A percentile compares a stretch with the other conserved stretches of the same genome.
These are phyloP conservation scores for Callyntrura guangdongensis DNA, from an alignment of 2,888 invertebrate species.

Conservation along the genomic window DNA sequence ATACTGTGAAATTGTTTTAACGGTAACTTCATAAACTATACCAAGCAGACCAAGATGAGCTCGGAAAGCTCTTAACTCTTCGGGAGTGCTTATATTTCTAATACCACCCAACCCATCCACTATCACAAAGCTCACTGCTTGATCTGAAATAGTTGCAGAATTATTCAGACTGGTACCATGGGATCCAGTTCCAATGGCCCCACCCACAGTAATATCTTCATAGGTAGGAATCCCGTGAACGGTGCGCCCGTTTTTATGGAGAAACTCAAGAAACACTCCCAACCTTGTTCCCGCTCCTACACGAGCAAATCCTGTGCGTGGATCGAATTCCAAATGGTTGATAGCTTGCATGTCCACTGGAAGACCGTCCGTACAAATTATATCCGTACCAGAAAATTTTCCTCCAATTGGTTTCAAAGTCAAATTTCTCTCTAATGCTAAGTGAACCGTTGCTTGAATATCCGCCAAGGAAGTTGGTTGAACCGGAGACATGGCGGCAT, in stretches of 20 bases:
- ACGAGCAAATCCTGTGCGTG: not conserved
- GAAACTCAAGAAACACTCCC: not conserved
- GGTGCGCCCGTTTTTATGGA: slow-evolving; percentile 16
- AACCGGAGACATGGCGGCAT: not conserved
- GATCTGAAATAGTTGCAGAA: not conserved
- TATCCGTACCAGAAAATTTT: slow-evolving; percentile 18
- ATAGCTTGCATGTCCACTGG: slow-evolving; percentile 18
- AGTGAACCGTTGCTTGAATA: not conserved
- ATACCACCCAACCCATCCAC: slow-evolving; percentile 43
- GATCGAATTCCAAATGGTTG: slow-evolving; percentile 41
- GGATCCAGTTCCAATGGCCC: slow-evolving; percentile 12
- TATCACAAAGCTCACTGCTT: not conserved
- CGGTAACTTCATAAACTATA: slow-evolving; percentile 4
- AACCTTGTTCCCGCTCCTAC: slow-evolving; percentile 22
- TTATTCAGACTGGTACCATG: slow-evolving; percentile 12
- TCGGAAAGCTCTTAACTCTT: not conserved
- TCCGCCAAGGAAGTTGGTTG: not conserved
- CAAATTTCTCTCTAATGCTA: not conserved
- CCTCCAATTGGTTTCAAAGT: slow-evolving; percentile 31
- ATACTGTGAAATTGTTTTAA: slow-evolving; percentile 31
- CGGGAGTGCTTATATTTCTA: not conserved
- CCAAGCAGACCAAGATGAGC: slow-evolving; percentile 50
- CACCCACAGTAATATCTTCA: slow-evolving; percentile 29
- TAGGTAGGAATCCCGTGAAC: slow-evolving; percentile 29
- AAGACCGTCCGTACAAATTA: slow-evolving; percentile 60